Evolutionary conservation across 2,888 invertebrate genomes (phyloP).

Genomic region (Drosophila yooni): DNA sequence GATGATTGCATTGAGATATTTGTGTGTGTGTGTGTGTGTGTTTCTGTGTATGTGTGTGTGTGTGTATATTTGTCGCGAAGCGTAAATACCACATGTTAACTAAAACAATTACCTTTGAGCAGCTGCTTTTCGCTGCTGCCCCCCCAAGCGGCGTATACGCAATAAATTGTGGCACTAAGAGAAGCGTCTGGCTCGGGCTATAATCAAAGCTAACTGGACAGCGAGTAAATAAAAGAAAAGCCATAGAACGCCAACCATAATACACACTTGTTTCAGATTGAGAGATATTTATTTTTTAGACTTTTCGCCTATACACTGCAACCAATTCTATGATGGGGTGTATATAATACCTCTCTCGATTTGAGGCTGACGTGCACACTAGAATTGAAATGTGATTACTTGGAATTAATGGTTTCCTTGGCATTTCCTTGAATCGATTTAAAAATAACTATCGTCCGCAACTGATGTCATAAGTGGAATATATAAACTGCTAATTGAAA

Average conservation of each 20-base stretch:
- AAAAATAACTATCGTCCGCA: conserved; percentile 8
- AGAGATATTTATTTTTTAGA: not conserved
- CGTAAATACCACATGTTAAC: conserved; percentile 79
- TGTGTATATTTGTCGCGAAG: conserved; percentile 44
- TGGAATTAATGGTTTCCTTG: not conserved
- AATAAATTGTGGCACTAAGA: conserved; percentile 34
- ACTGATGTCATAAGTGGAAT: conserved; percentile 54
- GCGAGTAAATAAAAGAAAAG: not conserved
- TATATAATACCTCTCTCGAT: not conserved
- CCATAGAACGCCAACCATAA: not conserved
- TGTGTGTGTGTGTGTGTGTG: conserved; percentile 20
- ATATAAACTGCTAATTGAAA: conserved; percentile 46
- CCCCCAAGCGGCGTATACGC: conserved; percentile 57
- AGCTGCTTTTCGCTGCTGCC: conserved; percentile 39
- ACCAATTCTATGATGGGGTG: not conserved
- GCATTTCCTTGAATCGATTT: conserved; percentile 29
- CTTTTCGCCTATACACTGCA: not conserved
- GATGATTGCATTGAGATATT: conserved; percentile 60
- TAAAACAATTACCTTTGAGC: conserved; percentile 75
- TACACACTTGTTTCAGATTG: not conserved
- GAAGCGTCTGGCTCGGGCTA: not conserved
- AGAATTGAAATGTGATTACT: not conserved
- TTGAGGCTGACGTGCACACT: not conserved
- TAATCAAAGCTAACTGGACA: conserved; percentile 13
- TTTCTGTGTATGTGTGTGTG: conserved; percentile 23